Conservation (phyloP, 2,113 vertebrate genomes). For the Sander lucioperca region DNA sequence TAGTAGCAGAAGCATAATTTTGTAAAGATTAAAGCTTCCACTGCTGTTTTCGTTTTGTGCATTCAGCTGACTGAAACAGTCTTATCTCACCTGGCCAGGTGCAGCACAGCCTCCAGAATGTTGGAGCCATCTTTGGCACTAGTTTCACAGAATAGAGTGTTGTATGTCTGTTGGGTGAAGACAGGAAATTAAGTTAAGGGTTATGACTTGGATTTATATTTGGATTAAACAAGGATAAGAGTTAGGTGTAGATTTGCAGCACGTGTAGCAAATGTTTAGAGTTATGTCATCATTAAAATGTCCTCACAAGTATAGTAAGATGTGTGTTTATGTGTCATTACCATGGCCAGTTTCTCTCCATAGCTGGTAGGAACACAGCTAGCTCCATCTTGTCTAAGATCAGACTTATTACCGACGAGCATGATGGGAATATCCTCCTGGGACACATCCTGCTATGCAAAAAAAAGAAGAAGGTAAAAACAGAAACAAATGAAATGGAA, state of each 20-base stretch:
- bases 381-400: conserved; percentile 85
- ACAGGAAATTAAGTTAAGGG: background rate
- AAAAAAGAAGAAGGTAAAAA: background rate
- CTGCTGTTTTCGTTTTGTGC: background rate
- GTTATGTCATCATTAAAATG: background rate
- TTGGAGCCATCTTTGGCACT: conserved; percentile 94
- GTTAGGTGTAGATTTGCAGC: background rate
- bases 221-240: background rate
- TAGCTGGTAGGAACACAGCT: conserved; percentile 88
- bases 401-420: conserved; percentile 96
- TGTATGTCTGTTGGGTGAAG: conserved; percentile 85
- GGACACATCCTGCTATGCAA: conserved; percentile 87
- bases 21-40: background rate
- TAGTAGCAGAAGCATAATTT: background rate
- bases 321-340: conserved; percentile 69
- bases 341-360: conserved; percentile 97
- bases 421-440: conserved; percentile 93
- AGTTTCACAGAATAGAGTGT: conserved; percentile 93
- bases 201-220: background rate
- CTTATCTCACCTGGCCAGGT: conserved; percentile 90
- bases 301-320: background rate
- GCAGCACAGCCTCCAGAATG: conserved; percentile 92
- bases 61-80: background rate
- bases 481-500: background rate
- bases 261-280: background rate